Conservation (phyloP, 2,888 invertebrate species). For the Hylaea fasciaria region DNA sequence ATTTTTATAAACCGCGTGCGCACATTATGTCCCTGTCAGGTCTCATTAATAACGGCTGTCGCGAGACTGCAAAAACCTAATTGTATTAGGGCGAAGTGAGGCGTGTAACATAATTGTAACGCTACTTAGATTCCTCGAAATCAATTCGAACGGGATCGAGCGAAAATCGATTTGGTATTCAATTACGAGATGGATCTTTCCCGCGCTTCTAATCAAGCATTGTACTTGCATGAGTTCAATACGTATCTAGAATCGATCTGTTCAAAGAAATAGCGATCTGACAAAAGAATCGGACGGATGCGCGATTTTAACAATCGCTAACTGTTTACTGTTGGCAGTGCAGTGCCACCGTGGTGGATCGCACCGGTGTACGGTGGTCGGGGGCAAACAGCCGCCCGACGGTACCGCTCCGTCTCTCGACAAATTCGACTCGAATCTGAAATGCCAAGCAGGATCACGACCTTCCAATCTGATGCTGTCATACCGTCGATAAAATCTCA, state of each 20-base stretch:
- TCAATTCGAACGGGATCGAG: constrained; percentile 72
- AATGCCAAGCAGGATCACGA: constrained; percentile 63
- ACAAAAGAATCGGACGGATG: constrained; percentile 73
- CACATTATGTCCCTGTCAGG: constrained; percentile 39
- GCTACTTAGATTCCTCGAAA: constrained; percentile 66
- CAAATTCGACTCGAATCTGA: constrained; percentile 48
- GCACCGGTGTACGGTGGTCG: constrained; percentile 62
- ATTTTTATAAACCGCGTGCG: constrained; percentile 38
- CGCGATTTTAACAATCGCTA: constrained; percentile 75
- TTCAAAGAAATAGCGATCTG: constrained; percentile 73
- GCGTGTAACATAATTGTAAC: constrained; percentile 65
- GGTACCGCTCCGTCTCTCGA: constrained; percentile 44
- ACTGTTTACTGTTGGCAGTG: constrained; percentile 62
- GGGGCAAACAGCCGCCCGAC: constrained; percentile 51
- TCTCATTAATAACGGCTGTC: constrained; percentile 49
- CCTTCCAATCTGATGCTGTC: constrained; percentile 61
- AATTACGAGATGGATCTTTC: constrained; percentile 76
- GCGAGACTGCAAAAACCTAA: constrained; percentile 54
- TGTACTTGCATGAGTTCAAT: constrained; percentile 59
- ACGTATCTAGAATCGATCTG: constrained; percentile 74
- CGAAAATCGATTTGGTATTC: constrained; percentile 77
- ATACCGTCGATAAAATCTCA: constrained; percentile 57
- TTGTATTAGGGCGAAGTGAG: constrained; percentile 59
- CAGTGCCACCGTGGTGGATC: constrained; percentile 52
- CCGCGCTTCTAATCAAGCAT: constrained; percentile 74